Base-by-base conservation (phyloP, 2,113 vertebrate genomes). In the Chelonoidis abingdonii region DNA sequence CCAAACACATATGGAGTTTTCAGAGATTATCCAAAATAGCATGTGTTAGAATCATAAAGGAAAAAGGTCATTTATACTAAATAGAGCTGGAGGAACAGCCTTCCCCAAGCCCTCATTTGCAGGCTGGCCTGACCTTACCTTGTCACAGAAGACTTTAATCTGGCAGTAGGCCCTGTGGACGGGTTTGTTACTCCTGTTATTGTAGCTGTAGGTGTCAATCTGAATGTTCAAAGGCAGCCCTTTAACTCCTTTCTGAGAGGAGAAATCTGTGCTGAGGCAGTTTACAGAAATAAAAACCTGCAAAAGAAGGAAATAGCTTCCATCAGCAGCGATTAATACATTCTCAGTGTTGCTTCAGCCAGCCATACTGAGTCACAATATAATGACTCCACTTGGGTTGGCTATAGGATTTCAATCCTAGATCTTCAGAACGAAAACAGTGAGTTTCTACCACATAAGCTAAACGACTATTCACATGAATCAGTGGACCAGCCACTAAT, bases 221-320 rank as follows among this genome's bases (percentile, higher is more conserved):
- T 99, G 99, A 88, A 99, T 98, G 97, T 99, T 99, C 52, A 99
- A 98, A 0, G 99, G 99, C 12, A 99, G 97, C 17, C 99, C 99
- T 96, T 99, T 99, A 90, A 99, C 99, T 3, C 99, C 99, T 79
- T 99, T 99, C 98, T 99, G 99, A 57, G 99, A 99, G 53, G 99
- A 99, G 98, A 99, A 99, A 92, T 99, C 99, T 0, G 99, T 99
- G 98, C 99, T 99, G 90, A 99, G 98, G 93, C 99, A 99, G 98
- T 99, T 99, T 95, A 99, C 99, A 0, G 99, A 99, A 98, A 99
- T 99, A 97, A 99, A 99, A 95, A 99, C 99, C 99, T 99, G 97
- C 14, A 83, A 88, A 89, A 89, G 62, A 94, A 50, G 54, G 82
- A 84, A 93, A 57, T 78, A 85, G 78, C 41, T 12, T 4, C 54